These are phyloP conservation scores for Aphis gossypii DNA, from an alignment of 1,140 invertebrate species.

Conservation along the genomic window DNA sequence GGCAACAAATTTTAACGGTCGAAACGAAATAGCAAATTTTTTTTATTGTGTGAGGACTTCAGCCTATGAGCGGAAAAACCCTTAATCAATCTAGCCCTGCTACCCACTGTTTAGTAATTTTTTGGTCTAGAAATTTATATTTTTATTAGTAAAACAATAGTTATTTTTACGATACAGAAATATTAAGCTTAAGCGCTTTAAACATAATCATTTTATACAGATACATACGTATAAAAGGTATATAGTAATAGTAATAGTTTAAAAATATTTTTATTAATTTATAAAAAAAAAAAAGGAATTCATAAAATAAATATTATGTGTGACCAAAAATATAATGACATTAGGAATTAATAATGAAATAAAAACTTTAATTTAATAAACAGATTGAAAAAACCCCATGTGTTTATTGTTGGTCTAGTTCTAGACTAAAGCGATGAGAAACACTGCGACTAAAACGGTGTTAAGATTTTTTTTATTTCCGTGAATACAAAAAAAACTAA, in stretches of 20 bases:
- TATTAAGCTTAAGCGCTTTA: not conserved
- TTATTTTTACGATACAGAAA: not conserved
- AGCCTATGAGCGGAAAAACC: no score
- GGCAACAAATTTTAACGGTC: no score
- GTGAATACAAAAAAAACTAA: not conserved
- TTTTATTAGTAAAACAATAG: not conserved
- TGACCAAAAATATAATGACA: not conserved
- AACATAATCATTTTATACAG: not conserved
- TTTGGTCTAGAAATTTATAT: no score
- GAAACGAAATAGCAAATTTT: no score
- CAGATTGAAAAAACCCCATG: not conserved
- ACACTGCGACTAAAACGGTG: not conserved
- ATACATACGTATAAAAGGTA: not conserved
- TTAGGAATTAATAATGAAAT: not conserved
- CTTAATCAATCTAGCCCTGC: no score
- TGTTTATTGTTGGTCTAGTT: not conserved
- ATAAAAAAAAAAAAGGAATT: not conserved
- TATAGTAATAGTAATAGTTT: not conserved
- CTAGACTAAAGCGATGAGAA: not conserved
- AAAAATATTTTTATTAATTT: not conserved
- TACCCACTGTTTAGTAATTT: no score
- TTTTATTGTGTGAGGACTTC: no score
- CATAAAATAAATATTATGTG: not conserved
- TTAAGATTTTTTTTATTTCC: constrained; percentile 36
- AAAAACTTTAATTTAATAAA: not conserved